phyloP scores from a whole-genome alignment of 2,113 vertebrate genomes.

The Sprattus sprattus region DNA sequence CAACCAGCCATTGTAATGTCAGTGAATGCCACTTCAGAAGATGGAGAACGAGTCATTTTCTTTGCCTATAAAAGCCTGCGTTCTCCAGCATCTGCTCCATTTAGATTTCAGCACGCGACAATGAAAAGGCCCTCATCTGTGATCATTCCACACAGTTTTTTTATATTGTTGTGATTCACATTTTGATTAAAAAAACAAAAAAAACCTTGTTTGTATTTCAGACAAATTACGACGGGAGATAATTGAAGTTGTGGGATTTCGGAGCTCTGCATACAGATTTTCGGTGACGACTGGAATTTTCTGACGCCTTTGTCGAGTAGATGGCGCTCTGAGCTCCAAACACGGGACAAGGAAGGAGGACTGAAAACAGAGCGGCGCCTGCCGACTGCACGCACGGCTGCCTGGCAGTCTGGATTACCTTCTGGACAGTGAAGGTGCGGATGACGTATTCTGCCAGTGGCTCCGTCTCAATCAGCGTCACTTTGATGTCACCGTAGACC shows the following conservation, averaged over 20 bases:
- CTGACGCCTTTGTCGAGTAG: not conserved
- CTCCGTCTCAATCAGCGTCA: constrained; percentile 94
- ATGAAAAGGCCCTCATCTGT: constrained; percentile 18
- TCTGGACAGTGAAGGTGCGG: constrained; percentile 94
- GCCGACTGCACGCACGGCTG: not conserved
- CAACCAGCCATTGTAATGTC: constrained; percentile 53
- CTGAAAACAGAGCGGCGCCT: not conserved
- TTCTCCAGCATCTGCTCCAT: constrained; percentile 34
- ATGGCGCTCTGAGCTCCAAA: not conserved
- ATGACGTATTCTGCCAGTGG: constrained; percentile 95
- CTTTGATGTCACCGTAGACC: constrained; percentile 94
- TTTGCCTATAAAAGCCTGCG: constrained; percentile 33
- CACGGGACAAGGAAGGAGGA: not conserved
- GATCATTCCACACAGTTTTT: not conserved
- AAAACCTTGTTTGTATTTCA: not conserved
- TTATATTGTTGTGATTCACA: not conserved
- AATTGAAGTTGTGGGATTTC: not conserved
- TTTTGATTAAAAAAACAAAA: not conserved
- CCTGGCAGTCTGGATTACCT: constrained; percentile 70
- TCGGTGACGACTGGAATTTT: not conserved
- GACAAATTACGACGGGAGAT: not conserved
- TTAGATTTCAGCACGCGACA: constrained; percentile 28
- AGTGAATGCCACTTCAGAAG: constrained; percentile 58
- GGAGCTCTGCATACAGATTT: not conserved
- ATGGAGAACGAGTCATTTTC: constrained; percentile 35